phyloP scores from a whole-genome alignment of 1,140 invertebrate species.

The Oncopodura yosiiana region DNA sequence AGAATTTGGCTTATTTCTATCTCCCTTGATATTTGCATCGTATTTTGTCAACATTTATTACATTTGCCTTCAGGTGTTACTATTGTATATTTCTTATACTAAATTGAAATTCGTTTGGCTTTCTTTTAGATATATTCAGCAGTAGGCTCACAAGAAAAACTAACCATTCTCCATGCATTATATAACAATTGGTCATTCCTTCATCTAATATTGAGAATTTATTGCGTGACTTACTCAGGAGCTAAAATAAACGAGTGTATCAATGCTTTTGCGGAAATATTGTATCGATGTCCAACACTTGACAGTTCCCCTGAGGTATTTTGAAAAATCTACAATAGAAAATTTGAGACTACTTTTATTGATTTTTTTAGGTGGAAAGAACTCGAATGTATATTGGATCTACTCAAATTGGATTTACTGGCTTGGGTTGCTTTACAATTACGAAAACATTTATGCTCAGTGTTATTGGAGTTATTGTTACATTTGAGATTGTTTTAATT shows the following conservation, averaged over 20 bases:
- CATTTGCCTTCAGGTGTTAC: conserved; percentile 13
- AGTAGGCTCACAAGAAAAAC: not conserved
- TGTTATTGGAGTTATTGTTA: conserved; percentile 20
- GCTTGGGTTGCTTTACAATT: conserved; percentile 10
- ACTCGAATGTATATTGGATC: not conserved
- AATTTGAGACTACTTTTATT: too few species aligned
- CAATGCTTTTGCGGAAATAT: too few species aligned
- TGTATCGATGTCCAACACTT: too few species aligned
- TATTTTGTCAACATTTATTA: conserved; percentile 18
- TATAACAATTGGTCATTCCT: conserved; percentile 9
- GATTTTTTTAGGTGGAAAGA: too few species aligned
- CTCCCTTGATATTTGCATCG: conserved; percentile 11
- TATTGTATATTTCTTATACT: not conserved
- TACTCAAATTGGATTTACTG: conserved; percentile 4
- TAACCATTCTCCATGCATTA: not conserved
- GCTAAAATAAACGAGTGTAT: conserved; percentile 3
- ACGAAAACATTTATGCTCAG: conserved; percentile 13
- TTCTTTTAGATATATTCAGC: not conserved
- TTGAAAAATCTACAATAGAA: too few species aligned
- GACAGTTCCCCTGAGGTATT: too few species aligned
- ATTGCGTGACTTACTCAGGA: not conserved
- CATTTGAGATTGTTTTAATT: conserved; percentile 21
- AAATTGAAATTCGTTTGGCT: not conserved
- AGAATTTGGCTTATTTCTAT: conserved; percentile 7
- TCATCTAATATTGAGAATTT: conserved; percentile 6